Evolutionary conservation across 1,140 invertebrate species (phyloP), one percentile per base, ranked within the genome.

Genomic region (Chymomyza costata): DNA sequence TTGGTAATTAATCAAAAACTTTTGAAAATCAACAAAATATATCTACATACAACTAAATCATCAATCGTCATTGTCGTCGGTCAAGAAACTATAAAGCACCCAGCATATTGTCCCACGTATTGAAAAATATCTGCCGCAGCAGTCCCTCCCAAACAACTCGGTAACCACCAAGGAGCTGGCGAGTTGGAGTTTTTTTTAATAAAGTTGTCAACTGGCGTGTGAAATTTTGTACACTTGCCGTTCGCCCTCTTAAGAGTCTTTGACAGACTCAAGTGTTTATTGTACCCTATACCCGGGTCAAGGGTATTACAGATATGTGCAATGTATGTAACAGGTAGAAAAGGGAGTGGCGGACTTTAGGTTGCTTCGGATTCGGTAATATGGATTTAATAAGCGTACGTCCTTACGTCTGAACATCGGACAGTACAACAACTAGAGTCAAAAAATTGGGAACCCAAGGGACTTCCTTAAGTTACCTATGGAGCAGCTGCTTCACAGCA

Each of bases 1-100:
- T 54, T 63, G 73, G 62, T 78, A 78, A 78, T 78, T 78, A 78
- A 78, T 78, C 71, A 78, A 71, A 70, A 65, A 63, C 45, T 53
- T 37, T 41, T 25, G 18, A 7, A 45, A 49, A 51, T 46, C 14
- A 38, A 38, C 13, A 25, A 48, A 10, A 3, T 18, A 8, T 32
- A 19, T 14, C 48, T 35, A 62, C 45, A 78, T 59, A 52, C 63
- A 71, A 80, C 80, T 80, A 80, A 78, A 80, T 80, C 64, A 71
- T 68, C 54, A 55, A 80, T 57, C 48, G 58, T 71, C 71, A 65
- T 71, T 65, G 61, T 70, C 67, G 56, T 68, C 47, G 73, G 73
- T 78, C 73, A 78, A 78, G 73, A 73, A 78, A 80, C 73, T 78
- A 80, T 78, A 80, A 80, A 78, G 73, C 73, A 63, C 54, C 54